Base-by-base conservation (phyloP, 1,140 invertebrate species). In the Eurosta solidaginis region DNA sequence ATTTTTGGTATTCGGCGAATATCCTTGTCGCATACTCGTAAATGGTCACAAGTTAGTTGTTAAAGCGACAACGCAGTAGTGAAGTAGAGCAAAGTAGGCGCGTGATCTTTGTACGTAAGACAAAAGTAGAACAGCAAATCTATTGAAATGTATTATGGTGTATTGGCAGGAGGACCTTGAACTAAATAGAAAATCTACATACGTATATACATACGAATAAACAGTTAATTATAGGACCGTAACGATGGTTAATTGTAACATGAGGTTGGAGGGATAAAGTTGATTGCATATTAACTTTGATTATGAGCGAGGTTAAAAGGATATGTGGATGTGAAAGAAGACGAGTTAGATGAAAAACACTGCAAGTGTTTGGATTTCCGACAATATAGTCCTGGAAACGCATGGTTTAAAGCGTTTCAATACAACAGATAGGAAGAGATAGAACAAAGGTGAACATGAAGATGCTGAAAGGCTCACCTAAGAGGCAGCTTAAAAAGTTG, bases 1-100 rank as follows among this genome's bases (percentile, higher is more conserved):
- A n/a, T n/a, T n/a, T n/a, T n/a, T n/a, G n/a, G n/a, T n/a, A n/a
- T n/a, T n/a, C n/a, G n/a, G n/a, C n/a, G 3, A 47, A 17, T 47
- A 3, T 47, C 7, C 14, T 47, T 47, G 45, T n/a, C 2, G 45
- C 45, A 3, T 14, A 14, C 45, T 47, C 4, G 4, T 59, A 59
- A 59, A 20, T 14, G n/a, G 4, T 27, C 27, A 33, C 54, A 59
- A 59, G 27, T 59, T 54, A 59, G 33, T 59, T 36, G 54, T 59
- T 17, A 59, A 33, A n/a, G n/a, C n/a, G 54, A 33, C 54, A 17
- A 27, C 27, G 54, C 54, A 33, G 54, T 59, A 59, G 54, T 33
- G 17, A 59, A 59, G 1, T 59, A 33, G 54, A 59, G 54, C 54
- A 59, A 59, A 59, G 54, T 59, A 59, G 54, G 54, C 54, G 54